A percentile compares a stretch with the other conserved stretches of the same genome.
phyloP scores from a whole-genome alignment of 2,113 vertebrate genomes.

The Jaculus jaculus region DNA sequence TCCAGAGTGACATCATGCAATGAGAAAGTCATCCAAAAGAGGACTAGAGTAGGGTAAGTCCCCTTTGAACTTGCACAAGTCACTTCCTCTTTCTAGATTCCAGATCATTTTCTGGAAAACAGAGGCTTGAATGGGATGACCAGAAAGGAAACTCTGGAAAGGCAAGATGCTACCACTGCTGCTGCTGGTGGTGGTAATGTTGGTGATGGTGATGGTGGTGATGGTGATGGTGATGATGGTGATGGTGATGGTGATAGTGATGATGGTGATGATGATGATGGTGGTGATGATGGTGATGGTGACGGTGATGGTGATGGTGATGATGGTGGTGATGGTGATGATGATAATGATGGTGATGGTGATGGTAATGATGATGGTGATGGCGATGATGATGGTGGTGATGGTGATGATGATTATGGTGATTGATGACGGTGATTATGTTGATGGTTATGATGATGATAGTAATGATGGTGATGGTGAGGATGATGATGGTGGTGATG shows the following conservation, averaged over 20 bases:
- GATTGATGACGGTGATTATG: background rate
- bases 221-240: background rate
- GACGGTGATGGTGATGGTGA: too few species aligned
- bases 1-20: background rate
- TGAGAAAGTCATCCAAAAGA: background rate
- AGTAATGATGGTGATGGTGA: too few species aligned
- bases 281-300: background rate
- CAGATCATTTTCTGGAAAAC: background rate
- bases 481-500: background rate
- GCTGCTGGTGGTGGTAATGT: fast-evolving
- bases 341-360: too few species aligned
- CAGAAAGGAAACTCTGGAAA: background rate
- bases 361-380: background rate
- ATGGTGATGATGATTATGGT: background rate
- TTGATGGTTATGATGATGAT: background rate
- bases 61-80: background rate
- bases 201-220: fast-evolving
- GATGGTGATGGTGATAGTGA: background rate
- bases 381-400: background rate
- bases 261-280: background rate
- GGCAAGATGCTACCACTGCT: background rate
- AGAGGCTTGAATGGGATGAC: background rate
- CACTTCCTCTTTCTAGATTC: background rate
- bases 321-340: too few species aligned
- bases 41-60: fast-evolving